Conservation (phyloP, 2,113 vertebrate species). For the Hypanus sabinus region DNA sequence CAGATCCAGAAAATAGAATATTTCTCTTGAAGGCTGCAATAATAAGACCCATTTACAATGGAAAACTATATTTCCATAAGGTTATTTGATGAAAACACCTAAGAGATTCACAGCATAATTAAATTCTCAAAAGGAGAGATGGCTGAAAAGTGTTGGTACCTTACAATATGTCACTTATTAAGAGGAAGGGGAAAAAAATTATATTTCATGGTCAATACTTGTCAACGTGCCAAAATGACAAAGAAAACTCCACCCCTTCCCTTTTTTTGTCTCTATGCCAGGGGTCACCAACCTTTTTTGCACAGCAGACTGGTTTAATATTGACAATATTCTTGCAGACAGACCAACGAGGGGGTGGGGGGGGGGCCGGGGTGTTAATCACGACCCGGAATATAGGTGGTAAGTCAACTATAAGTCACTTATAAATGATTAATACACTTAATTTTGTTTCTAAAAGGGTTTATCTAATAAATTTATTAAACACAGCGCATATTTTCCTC, state of each 20-base stretch:
- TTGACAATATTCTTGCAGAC: no score
- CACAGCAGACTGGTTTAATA: no score
- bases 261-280: no score
- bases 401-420: no score
- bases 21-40: not conserved
- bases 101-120: not conserved
- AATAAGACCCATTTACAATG: not conserved
- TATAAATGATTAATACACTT: no score
- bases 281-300: no score
- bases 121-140: not conserved
- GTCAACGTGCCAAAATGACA: not conserved
- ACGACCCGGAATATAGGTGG: no score
- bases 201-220: not conserved
- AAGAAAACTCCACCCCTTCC: not conserved
- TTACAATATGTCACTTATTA: not conserved
- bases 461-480: no score
- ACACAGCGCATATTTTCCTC: no score
- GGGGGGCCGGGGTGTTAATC: no score
- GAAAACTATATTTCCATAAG: not conserved
- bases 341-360: no score
- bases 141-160: not conserved
- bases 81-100: not conserved
- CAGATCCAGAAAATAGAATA: not conserved
- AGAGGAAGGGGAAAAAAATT: not conserved
- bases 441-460: no score